Base-by-base conservation (phyloP, 2,797 vertebrate species). In the Melanotaenia parkinsoni region DNA sequence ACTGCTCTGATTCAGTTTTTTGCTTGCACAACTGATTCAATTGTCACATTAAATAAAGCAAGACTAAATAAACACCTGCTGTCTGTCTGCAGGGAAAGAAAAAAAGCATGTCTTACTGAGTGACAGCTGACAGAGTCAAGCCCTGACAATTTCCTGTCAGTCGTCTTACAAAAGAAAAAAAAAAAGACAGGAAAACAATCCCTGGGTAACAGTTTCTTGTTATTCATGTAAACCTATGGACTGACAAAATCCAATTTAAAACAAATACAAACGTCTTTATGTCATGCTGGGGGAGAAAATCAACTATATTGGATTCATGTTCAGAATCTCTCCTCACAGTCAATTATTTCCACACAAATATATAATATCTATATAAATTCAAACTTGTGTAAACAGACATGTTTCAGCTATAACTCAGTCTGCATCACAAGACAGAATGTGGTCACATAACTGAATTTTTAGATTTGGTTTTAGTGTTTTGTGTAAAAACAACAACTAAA, bases 81-180 rank as follows among this genome's bases (percentile, higher is more conserved):
- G 77, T 53, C 57, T 28, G 51, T 60, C 60, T 63, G 67, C 54
- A 54, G 62, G 26, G 70, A 50, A 60, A 45, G 58, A 45, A 67
- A 50, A 58, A 60, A 1, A 37, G 38, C 14, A 54, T 4, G 0
- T 74, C 54, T 67, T 13, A 9, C 28, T 38, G 45, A 91, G 54
- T 89, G 90, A 84, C 89, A 90, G 83, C 72, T 80, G 84, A 78
- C 85, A 82, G 77, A 81, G 59, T 66, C 81, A 54, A 51, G 64
- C 35, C 24, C 56, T 75, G 78, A 81, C 77, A 37, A 53, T 76
- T 74, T 63, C 60, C 37, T 86, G 86, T 88, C 88, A 87, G 77
- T 13, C 40, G 8, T 56, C 54, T 67, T 73, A 43, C 67, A 80
- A 61, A 65, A 37, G 40, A 73, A 81, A 13, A 1, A 3, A 14